Evolutionary conservation across 2,888 invertebrate species (phyloP), one percentile per base, ranked within the genome.

Genomic region (Tortricodes alternella): DNA sequence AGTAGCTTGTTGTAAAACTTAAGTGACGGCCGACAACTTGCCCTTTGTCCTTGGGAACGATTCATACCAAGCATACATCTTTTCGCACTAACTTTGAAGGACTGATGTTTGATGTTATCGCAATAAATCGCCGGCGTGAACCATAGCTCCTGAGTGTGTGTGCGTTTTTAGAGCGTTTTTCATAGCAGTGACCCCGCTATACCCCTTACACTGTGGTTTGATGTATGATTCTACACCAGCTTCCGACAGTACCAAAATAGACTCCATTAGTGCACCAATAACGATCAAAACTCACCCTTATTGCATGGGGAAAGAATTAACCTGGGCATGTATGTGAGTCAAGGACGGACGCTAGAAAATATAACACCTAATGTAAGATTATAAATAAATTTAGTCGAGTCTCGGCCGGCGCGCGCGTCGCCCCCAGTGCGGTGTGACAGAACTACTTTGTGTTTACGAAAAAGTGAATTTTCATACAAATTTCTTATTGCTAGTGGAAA

Each of bases 321-420:
- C 49, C 41, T 41, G 24, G 46, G 16, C 24, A 64, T 65, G 66
- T 67, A 82, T 78, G 71, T 83, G 74, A 87, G 86, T 85, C 89
- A 89, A 89, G 89, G 89, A 67, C 86, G 83, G 76, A 63, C 56
- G 73, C 69, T 73, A 78, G 81, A 85, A 86, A 88, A 88, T 87
- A 85, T 80, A 84, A 75, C 77, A 77, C 82, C 78, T 82, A 82
- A 83, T 83, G 80, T 76, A 44, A 66, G 67, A 66, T 83, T 87
- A 89, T 85, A 88, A 88, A 86, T 90, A 89, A 83, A 84, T 79
- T 73, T 85, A 85, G 88, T 89, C 64, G 71, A 67, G 76, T 72
- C 71, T 62, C 70, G 71, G 67, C 59, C 73, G 69, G 65, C 67
- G 68, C 66, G 70, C 68, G 68, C 51, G 58, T 46, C 52, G 46